Evolutionary conservation across 1,140 invertebrate species (phyloP).

Genomic region (Grapholita molesta): DNA sequence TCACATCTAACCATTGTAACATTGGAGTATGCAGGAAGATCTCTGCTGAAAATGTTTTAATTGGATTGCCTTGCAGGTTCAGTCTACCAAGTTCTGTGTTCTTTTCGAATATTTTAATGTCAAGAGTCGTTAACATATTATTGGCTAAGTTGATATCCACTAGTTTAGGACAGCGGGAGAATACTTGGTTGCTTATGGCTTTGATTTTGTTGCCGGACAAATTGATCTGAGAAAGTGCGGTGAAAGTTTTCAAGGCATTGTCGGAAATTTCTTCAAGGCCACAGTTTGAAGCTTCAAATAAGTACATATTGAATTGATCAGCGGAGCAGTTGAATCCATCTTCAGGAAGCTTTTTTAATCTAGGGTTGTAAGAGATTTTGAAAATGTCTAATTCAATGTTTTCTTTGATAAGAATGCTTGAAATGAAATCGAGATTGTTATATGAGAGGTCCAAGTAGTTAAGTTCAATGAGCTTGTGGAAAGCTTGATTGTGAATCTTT

Average conservation of each 20-base stretch:
- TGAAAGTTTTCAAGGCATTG: slow-evolving; percentile 82
- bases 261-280: slow-evolving; percentile 80
- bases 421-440: slow-evolving; percentile 82
- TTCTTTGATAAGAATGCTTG: slow-evolving; percentile 81
- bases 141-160: slow-evolving; percentile 84
- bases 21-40: slow-evolving; percentile 80
- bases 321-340: slow-evolving; percentile 79
- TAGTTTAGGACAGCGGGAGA: slow-evolving; percentile 78
- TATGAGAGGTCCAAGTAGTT: slow-evolving; percentile 83
- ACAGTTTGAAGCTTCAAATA: slow-evolving; percentile 84
- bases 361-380: slow-evolving; percentile 82
- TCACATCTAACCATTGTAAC: slow-evolving; percentile 79
- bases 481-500: slow-evolving; percentile 83
- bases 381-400: slow-evolving; percentile 83
- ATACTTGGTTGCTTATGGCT: slow-evolving; percentile 69
- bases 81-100: slow-evolving; percentile 82
- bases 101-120: slow-evolving; percentile 80
- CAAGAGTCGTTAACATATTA: slow-evolving; percentile 80
- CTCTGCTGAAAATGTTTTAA: slow-evolving; percentile 81
- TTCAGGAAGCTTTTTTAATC: slow-evolving; percentile 79
- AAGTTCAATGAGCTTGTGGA: slow-evolving; percentile 80
- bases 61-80: slow-evolving; percentile 84
- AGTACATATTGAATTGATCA: slow-evolving; percentile 81
- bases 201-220: slow-evolving; percentile 81
- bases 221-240: slow-evolving; percentile 81